Evolutionary conservation across 2,888 invertebrate genomes (phyloP).

Genomic region (Monopis laevigella): DNA sequence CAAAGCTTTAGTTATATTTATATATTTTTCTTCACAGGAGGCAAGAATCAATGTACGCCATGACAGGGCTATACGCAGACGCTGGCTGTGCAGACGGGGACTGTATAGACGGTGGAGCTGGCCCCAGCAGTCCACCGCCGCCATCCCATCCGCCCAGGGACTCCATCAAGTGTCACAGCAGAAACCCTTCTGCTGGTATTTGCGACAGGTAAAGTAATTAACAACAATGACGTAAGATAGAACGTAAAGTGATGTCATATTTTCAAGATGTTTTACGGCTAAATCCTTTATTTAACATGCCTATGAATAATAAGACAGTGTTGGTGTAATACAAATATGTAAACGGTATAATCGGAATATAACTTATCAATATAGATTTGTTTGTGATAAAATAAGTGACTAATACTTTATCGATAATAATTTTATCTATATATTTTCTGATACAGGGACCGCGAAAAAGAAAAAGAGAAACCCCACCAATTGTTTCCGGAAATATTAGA

Average conservation of each 20-base stretch:
- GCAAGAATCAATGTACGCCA: conserved; percentile 90
- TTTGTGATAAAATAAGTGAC: too few species aligned
- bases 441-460: conserved; percentile 62
- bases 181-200: conserved; percentile 80
- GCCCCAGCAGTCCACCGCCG: conserved; percentile 52
- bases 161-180: conserved; percentile 78
- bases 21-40: conserved; percentile 59
- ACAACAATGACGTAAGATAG: too few species aligned
- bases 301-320: too few species aligned
- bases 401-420: too few species aligned
- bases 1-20: too few species aligned
- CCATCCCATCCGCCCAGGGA: conserved; percentile 37
- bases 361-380: too few species aligned
- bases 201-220: conserved; percentile 67
- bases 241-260: too few species aligned
- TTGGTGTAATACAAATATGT: too few species aligned
- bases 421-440: too few species aligned
- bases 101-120: conserved; percentile 57
- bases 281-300: too few species aligned
- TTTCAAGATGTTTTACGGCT: too few species aligned
- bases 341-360: too few species aligned
- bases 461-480: conserved; percentile 68
- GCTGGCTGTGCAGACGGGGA: conserved; percentile 70
- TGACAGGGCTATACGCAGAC: conserved; percentile 86
- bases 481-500: conserved; percentile 71